Evolutionary conservation across 2,113 vertebrate genomes (phyloP).

Genomic region (Charina bottae): DNA sequence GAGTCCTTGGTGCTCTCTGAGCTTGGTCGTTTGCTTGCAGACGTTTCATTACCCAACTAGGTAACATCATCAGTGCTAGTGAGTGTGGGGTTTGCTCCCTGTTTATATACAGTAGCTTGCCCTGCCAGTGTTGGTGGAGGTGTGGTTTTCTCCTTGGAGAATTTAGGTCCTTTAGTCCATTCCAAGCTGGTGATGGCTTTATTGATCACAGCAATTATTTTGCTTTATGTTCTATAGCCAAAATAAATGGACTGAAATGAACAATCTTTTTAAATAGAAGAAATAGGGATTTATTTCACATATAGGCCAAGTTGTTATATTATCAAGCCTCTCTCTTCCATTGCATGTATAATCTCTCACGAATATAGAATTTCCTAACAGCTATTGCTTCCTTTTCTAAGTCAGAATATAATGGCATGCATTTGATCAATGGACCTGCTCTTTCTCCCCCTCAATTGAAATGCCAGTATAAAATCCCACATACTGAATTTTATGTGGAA

Average conservation of each 20-base stretch:
- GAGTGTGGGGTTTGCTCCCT: not conserved
- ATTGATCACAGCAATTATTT: not conserved
- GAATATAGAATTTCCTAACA: slow-evolving; percentile 43
- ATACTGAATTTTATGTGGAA: slow-evolving; percentile 16
- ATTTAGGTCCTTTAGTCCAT: not conserved
- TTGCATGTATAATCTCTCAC: not conserved
- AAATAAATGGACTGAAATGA: not conserved
- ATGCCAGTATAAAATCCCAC: slow-evolving; percentile 51
- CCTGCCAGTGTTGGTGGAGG: not conserved
- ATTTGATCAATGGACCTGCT: not conserved
- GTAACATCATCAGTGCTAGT: not conserved
- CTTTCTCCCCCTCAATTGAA: slow-evolving; percentile 46
- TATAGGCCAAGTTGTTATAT: not conserved
- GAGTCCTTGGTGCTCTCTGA: not conserved
- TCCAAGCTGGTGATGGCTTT: not conserved
- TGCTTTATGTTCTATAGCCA: not conserved
- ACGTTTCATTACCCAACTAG: not conserved
- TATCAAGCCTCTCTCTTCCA: not conserved
- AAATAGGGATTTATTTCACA: not conserved
- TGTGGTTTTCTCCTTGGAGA: not conserved
- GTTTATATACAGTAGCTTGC: not conserved
- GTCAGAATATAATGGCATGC: not conserved
- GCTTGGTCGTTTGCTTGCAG: not conserved
- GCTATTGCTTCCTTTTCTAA: slow-evolving; percentile 37
- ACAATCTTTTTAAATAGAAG: not conserved